These are phyloP conservation scores for Trichacis sp. DNA, from an alignment of 2,888 invertebrate species.

Conservation along the genomic window DNA sequence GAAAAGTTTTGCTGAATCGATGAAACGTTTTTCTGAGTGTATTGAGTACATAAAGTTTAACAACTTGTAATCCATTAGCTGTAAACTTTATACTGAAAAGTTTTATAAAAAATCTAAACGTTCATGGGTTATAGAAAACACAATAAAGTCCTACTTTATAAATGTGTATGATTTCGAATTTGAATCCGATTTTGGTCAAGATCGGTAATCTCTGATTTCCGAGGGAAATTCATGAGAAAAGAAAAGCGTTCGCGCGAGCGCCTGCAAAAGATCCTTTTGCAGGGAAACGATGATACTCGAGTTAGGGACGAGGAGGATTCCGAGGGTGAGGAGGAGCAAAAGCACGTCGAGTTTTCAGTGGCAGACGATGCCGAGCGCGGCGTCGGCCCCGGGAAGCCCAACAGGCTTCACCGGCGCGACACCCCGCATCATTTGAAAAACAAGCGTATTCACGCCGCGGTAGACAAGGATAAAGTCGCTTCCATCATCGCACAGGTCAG, in stretches of 20 bases:
- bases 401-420: slow-evolving; percentile 88
- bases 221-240: neutral
- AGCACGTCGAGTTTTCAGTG: slow-evolving; percentile 66
- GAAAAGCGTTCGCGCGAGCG: slow-evolving; percentile 11
- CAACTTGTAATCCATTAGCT: no score
- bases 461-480: slow-evolving; percentile 80
- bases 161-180: no score
- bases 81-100: no score
- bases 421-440: slow-evolving; percentile 99
- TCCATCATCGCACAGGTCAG: slow-evolving; percentile 78
- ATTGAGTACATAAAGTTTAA: no score
- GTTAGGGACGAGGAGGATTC: slow-evolving; percentile 74
- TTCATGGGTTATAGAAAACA: no score
- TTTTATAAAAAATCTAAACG: no score
- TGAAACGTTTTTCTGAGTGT: no score
- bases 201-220: no score
- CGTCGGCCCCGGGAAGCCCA: slow-evolving; percentile 72
- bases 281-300: slow-evolving; percentile 72
- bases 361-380: slow-evolving; percentile 68
- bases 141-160: no score
- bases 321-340: slow-evolving; percentile 74
- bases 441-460: slow-evolving; percentile 84
- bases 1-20: no score
- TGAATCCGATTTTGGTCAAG: no score
- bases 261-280: slow-evolving; percentile 49